Evolutionary conservation across 2,888 invertebrate genomes (phyloP).

Genomic region (Drosophila testacea): DNA sequence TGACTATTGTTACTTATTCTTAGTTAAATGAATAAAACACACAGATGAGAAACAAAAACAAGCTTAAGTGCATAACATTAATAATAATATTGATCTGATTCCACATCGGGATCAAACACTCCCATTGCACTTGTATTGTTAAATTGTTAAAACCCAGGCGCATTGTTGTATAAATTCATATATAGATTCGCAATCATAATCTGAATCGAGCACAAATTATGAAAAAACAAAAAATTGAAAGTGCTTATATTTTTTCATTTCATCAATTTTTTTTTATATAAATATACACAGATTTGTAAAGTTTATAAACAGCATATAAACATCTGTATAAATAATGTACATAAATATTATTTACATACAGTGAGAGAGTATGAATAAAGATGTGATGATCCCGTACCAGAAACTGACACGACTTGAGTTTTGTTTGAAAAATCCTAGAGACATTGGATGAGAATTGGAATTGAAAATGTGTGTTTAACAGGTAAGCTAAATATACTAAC

Average conservation of each 20-base stretch:
- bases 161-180: slow-evolving; percentile 22
- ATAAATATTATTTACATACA: slow-evolving; percentile 14
- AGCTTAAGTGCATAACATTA: slow-evolving; percentile 13
- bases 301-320: slow-evolving; percentile 30
- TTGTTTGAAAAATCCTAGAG: neutral
- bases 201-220: slow-evolving; percentile 32
- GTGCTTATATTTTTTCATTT: neutral
- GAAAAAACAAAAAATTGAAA: too few relatives aligned
- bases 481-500: too few relatives aligned
- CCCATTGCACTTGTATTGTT: slow-evolving; percentile 9
- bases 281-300: slow-evolving; percentile 37
- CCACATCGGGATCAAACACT: neutral
- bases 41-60: slow-evolving; percentile 7
- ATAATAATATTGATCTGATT: slow-evolving; percentile 9
- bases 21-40: slow-evolving; percentile 29
- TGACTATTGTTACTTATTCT: slow-evolving; percentile 49
- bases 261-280: slow-evolving; percentile 12
- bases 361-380: slow-evolving; percentile 42
- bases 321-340: slow-evolving; percentile 17
- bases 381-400: slow-evolving; percentile 50
- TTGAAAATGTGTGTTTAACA: too few relatives aligned
- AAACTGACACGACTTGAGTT: slow-evolving; percentile 11
- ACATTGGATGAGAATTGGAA: too few relatives aligned
- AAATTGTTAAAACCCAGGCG: slow-evolving; percentile 8
- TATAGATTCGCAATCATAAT: slow-evolving; percentile 4